Evolutionary conservation across 2,888 invertebrate species (phyloP).

Genomic region (Agrilus mali): DNA sequence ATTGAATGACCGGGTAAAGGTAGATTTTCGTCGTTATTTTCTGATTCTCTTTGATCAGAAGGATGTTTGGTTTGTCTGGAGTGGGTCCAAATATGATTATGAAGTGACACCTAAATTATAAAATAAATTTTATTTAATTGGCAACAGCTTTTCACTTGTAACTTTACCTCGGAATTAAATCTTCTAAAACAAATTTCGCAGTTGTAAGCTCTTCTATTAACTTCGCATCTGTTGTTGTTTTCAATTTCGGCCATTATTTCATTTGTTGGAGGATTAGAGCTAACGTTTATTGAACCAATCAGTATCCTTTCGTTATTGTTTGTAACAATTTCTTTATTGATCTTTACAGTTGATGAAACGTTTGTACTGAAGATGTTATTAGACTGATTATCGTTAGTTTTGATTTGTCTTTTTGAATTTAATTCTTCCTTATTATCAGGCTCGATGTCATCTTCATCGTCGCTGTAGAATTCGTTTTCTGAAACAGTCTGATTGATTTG

Average conservation of each 20-base stretch:
- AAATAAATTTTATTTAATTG: too few relatives aligned
- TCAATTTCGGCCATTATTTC: conserved; percentile 8
- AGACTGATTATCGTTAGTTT: too few relatives aligned
- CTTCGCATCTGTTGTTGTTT: conserved; percentile 7
- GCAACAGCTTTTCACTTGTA: conserved; percentile 28
- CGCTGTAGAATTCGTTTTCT: too few relatives aligned
- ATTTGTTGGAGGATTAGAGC: conserved; percentile 6
- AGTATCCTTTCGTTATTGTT: neutral
- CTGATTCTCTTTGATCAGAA: conserved; percentile 23
- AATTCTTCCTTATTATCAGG: too few relatives aligned
- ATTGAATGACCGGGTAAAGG: too few relatives aligned
- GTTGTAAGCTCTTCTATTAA: conserved; percentile 35
- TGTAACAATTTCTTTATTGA: too few relatives aligned
- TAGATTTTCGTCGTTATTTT: conserved; percentile 15
- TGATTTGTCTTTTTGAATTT: too few relatives aligned
- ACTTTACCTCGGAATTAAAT: conserved; percentile 43
- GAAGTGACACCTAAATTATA: too few relatives aligned
- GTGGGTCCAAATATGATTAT: conserved; percentile 48
- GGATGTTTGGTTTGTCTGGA: conserved; percentile 30
- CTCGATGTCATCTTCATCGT: too few relatives aligned
- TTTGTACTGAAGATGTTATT: too few relatives aligned
- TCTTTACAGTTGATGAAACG: too few relatives aligned
- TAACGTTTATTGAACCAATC: conserved; percentile 6
- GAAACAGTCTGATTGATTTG: too few relatives aligned
- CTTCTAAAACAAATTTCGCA: conserved; percentile 43